Conservation (phyloP, 2,113 vertebrate species). For the Cyphomyrus discorhynchus region DNA sequence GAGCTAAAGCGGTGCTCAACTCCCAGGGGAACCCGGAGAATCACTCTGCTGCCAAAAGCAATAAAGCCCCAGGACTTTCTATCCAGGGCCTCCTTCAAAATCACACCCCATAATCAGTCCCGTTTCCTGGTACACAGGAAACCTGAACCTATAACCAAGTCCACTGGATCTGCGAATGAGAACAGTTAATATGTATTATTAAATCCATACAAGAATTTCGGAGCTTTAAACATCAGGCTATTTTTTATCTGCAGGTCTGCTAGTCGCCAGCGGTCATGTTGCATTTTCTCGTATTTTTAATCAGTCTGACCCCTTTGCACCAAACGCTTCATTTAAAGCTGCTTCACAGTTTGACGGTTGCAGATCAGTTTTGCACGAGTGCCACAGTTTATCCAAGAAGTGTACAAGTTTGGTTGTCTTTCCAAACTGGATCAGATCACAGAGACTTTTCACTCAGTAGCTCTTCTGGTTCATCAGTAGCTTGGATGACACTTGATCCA, state of each 20-base stretch:
- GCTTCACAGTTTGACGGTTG: background rate
- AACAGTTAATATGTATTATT: conserved; percentile 11
- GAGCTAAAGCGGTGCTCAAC: background rate
- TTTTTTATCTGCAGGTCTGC: background rate
- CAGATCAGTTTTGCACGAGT: background rate
- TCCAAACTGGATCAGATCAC: background rate
- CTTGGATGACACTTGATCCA: too few relatives aligned
- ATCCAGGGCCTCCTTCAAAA: background rate
- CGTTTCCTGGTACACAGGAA: conserved; percentile 8
- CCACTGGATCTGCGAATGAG: conserved; percentile 7
- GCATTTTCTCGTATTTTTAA: conserved; percentile 1
- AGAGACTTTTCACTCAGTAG: background rate
- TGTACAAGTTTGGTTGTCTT: background rate
- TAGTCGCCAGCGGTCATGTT: background rate
- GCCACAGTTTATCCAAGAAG: background rate
- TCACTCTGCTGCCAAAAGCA: conserved; percentile 16
- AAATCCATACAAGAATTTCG: conserved; percentile 1
- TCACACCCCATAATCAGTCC: conserved; percentile 12
- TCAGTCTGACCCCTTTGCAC: background rate
- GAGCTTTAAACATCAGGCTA: background rate
- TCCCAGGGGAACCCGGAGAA: background rate
- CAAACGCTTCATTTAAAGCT: background rate
- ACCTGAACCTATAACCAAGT: conserved; percentile 11
- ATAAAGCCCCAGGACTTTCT: conserved; percentile 3
- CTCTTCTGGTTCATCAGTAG: background rate